Percentiles rank a stretch among this genome's conserved stretches.
phyloP scores from a whole-genome alignment of 1,140 invertebrate genomes.

The Bicyclus anynana region DNA sequence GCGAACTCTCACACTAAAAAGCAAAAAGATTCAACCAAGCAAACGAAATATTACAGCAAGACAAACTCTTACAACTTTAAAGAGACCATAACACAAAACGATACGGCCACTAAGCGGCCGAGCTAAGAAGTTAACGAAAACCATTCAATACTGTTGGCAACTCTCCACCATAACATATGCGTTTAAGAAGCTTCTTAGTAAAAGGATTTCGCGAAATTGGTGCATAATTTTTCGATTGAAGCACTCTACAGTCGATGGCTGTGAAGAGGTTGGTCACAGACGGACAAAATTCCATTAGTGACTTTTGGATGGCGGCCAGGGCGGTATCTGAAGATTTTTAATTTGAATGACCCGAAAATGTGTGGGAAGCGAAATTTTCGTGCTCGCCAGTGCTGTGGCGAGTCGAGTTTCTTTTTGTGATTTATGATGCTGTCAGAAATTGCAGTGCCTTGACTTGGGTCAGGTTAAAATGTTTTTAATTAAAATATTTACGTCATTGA shows the following conservation, averaged over 20 bases:
- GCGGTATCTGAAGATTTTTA: conserved; percentile 30
- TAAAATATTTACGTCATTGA: background rate
- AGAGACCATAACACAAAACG: background rate
- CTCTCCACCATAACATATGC: conserved; percentile 23
- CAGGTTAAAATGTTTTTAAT: background rate
- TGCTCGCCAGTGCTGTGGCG: background rate
- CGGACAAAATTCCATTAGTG: conserved; percentile 62
- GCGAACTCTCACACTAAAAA: too few species aligned
- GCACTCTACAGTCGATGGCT: conserved; percentile 36
- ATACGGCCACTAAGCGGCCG: background rate
- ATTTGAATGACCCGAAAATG: conserved; percentile 19
- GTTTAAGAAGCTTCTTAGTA: conserved; percentile 45
- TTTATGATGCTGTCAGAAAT: background rate
- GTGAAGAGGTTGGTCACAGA: conserved; percentile 61
- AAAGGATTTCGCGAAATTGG: conserved; percentile 44
- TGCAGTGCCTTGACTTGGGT: background rate
- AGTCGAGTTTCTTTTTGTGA: background rate
- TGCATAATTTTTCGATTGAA: conserved; percentile 62
- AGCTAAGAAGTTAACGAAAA: conserved; percentile 23
- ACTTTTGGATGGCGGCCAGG: conserved; percentile 58
- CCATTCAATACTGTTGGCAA: conserved; percentile 23
- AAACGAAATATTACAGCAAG: background rate
- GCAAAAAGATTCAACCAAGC: too few species aligned
- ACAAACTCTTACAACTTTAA: background rate
- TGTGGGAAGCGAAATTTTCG: background rate